Percentiles rank a stretch among this genome's conserved stretches.
phyloP scores from a whole-genome alignment of 2,888 invertebrate genomes.

The Prionchulus punctatus region DNA sequence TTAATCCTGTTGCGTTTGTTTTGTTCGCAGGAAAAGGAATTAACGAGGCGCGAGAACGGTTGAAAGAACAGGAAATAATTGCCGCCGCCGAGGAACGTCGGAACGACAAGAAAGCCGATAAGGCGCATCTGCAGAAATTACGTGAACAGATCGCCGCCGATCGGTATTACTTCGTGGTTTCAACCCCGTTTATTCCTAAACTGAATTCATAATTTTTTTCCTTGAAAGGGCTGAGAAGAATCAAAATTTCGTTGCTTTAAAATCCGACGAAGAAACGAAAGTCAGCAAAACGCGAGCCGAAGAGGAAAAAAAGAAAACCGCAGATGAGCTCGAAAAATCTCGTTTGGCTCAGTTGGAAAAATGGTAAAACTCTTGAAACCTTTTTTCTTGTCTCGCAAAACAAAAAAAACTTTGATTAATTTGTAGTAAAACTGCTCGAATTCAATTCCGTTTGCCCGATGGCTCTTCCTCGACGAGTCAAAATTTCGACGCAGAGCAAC shows the following conservation, averaged over 20 bases:
- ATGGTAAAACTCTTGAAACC: no score
- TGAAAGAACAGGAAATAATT: neutral
- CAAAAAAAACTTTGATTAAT: no score
- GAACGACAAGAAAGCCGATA: neutral
- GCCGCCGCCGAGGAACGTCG: neutral
- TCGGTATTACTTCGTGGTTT: neutral
- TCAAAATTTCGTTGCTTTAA: neutral
- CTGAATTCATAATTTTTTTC: neutral
- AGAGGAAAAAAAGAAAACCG: neutral
- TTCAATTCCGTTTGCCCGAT: conserved; percentile 72
- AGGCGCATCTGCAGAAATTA: neutral
- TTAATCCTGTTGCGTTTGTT: no score
- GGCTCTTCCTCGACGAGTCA: conserved; percentile 56
- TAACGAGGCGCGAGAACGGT: neutral
- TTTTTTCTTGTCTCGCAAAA: no score
- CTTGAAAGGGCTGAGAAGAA: neutral
- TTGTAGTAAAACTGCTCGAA: conserved; percentile 43
- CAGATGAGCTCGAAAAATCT: neutral
- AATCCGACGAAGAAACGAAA: neutral
- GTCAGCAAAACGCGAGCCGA: no score
- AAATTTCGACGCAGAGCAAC: conserved; percentile 48
- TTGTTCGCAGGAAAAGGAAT: no score
- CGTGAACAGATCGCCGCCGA: conserved; percentile 11
- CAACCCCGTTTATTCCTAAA: neutral
- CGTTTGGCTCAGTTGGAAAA: neutral